phyloP scores from a whole-genome alignment of 2,888 invertebrate genomes.

The Oasisia sp. region DNA sequence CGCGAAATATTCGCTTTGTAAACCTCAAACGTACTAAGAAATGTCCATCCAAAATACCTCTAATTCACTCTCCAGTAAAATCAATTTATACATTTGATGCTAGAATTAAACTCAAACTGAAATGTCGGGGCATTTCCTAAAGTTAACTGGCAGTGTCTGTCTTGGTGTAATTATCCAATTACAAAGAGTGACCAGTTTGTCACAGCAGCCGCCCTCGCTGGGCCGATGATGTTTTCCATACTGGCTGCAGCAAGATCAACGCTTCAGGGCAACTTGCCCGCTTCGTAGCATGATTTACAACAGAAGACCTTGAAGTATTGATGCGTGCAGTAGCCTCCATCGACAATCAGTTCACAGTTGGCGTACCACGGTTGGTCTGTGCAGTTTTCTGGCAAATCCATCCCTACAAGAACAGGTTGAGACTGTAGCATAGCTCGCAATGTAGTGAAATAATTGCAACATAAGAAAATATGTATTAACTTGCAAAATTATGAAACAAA shows the following conservation, averaged over 20 bases:
- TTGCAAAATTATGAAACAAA: too few relatives aligned
- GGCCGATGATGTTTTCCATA: neutral
- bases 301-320: conserved; percentile 84
- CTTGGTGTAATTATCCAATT: neutral
- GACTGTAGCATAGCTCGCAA: neutral
- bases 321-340: conserved; percentile 84
- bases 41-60: neutral
- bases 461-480: too few relatives aligned
- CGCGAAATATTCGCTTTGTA: neutral
- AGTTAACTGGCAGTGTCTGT: neutral
- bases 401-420: neutral
- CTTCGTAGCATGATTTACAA: conserved; percentile 80
- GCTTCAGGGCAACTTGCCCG: neutral
- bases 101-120: neutral
- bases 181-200: neutral
- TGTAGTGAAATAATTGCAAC: too few relatives aligned
- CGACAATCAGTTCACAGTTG: conserved; percentile 88
- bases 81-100: neutral
- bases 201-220: neutral
- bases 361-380: conserved; percentile 89
- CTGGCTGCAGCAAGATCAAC: neutral
- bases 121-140: neutral
- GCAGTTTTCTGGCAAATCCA: conserved; percentile 79
- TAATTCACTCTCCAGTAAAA: neutral
- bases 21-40: neutral